These are phyloP conservation scores for Galeopterus variegatus DNA, from an alignment of 2,113 vertebrate genomes.

Conservation along the genomic window DNA sequence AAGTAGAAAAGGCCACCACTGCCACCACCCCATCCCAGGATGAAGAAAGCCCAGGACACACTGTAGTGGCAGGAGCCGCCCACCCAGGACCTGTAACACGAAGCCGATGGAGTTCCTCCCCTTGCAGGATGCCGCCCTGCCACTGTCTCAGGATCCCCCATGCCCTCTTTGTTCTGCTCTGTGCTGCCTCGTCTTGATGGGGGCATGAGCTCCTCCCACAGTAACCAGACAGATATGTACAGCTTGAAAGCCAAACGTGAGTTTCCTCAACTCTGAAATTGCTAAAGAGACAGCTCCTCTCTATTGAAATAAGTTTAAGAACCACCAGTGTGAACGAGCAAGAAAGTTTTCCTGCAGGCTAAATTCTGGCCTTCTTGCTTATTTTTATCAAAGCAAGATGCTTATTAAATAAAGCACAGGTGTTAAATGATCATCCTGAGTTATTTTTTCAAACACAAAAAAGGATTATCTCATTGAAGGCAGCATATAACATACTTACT, in stretches of 20 bases:
- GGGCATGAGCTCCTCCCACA: neutral
- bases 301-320: neutral
- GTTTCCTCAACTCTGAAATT: neutral
- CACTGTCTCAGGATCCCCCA: too few species aligned
- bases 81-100: fast-evolving
- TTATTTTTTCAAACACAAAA: neutral
- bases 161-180: too few species aligned
- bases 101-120: neutral
- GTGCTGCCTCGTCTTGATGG: neutral
- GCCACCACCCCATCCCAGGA: fast-evolving
- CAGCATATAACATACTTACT: neutral
- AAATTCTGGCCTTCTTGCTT: neutral
- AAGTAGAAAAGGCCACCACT: neutral
- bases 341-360: neutral
- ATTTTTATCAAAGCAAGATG: neutral
- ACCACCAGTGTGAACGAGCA: neutral
- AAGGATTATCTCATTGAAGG: neutral
- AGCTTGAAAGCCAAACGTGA: fast-evolving
- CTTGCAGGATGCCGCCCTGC: fast-evolving
- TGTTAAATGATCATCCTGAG: neutral
- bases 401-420: neutral
- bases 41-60: neutral
- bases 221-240: neutral
- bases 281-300: neutral
- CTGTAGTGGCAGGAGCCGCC: neutral